Evolutionary conservation across 2,113 vertebrate genomes (phyloP).

Genomic region (Gallinago media): DNA sequence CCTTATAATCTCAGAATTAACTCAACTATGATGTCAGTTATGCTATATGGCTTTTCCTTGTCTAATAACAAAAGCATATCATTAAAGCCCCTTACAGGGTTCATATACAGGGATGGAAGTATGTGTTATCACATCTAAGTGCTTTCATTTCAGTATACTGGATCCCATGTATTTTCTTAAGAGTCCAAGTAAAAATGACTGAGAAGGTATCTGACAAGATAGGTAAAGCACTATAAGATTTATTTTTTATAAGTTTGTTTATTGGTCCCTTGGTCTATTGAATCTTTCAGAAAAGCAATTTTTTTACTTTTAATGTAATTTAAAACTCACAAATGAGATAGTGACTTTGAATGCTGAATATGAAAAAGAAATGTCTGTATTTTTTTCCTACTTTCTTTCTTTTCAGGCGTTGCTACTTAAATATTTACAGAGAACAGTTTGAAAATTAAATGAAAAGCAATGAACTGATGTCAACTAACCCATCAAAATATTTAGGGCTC

Average conservation of each 20-base stretch:
- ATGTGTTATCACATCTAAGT: neutral
- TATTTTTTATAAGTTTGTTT: neutral
- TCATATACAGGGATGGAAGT: neutral
- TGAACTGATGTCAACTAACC: neutral
- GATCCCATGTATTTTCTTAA: neutral
- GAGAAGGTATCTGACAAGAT: neutral
- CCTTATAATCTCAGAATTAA: neutral
- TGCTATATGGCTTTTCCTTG: neutral
- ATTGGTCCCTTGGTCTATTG: neutral
- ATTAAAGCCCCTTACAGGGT: neutral
- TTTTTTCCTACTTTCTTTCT: neutral
- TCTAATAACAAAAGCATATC: neutral
- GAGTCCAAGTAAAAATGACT: neutral
- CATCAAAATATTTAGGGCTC: neutral
- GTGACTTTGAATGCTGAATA: neutral
- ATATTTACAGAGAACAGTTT: neutral
- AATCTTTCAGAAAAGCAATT: neutral
- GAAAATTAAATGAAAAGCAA: neutral
- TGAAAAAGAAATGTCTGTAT: neutral
- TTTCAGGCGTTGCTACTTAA: neutral
- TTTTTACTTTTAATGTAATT: neutral
- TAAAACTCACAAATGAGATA: neutral
- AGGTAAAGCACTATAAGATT: neutral
- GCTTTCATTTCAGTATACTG: neutral
- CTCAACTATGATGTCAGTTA: neutral